Base-by-base conservation (phyloP, 2,113 vertebrate species). In the Platanista minor region DNA sequence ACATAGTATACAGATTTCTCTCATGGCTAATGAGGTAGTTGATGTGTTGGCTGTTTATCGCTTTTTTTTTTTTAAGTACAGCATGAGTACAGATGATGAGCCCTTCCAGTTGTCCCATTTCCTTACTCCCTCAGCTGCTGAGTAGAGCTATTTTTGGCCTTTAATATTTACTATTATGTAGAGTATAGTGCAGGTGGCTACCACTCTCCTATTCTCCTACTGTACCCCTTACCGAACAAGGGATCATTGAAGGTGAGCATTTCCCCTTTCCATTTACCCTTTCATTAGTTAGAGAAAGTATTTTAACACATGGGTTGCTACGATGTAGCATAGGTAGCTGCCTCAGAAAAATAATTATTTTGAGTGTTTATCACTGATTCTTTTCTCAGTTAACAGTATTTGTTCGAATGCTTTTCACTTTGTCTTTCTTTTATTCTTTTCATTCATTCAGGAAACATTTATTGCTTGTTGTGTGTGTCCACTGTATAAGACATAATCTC, bases 331-430 rank as follows among this genome's bases (percentile, higher is more conserved):
- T 33, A 90, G 49, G 20, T 69, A 93, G 43, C 80, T 85, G 43
- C 69, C 27, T 59, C 84, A 89, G 87, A 46, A 90, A 93, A 96
- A 29, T 67, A 80, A 61, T 72, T 75, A 64, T 97, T 94, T 91
- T 36, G 52, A 62, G 2, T 88, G 13, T 81, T 95, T 93, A 52
- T 91, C 31, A 57, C 46, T 46, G 49, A 18, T 74, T 92, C 59
- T 92, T 94, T 92, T 72, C 31, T 92, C 61, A 82, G 11, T 39
- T 93, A 84, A 31, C 9, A n/a, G 6, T 59, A 33, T 95, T 67
- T 75, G 46, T 90, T 87, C 46, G 69, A 62, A 61, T 59, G 14
- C 64, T 84, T 83, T 78, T 77, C 59, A 59, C 13, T 61, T 61
- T 83, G 8, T 91, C 12, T 43, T 67, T 91, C 18, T 93, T 89